Evolutionary conservation across 2,113 vertebrate species (phyloP), one percentile per base, ranked within the genome.

Genomic region (Otocyon megalotis): DNA sequence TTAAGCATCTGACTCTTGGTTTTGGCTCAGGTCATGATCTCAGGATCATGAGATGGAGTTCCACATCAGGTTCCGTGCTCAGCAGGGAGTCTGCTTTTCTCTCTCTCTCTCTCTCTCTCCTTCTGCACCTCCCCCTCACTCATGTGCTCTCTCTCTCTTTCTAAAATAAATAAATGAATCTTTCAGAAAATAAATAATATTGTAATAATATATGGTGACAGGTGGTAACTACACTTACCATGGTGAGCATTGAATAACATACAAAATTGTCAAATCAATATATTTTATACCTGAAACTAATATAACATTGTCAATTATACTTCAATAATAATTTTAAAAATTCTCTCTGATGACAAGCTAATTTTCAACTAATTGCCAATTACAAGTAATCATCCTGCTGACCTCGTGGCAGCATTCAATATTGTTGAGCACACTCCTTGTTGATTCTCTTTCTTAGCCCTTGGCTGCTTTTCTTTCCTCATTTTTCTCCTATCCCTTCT

Each of bases 381-480:
- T 85, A 43, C 60, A 95, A 74, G 22, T 62, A 88, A 65, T 72
- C 50, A 93, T 84, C 35, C 43, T 54, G n/a, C 74, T 93, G 65
- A 88, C 32, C 56, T 92, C 62, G 48, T 81, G 50, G 50, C 69
- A 85, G 5, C 35, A 54, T 82, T 88, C 48, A 82, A 2, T 76
- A 67, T 82, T 74, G 8, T 76, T 93, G 58, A 89, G 48, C 58
- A 82, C 24, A 67, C 28, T 93, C 53, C 3, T 76, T 58, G 56
- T 17, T 71, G 81, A 87, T 90, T 54, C 30, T 80, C 56, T 90
- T 88, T 88, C 43, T 56, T 95, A 87, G 60, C 62, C 30, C 71
- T 95, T 67, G 48, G 20, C n/a, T 35, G 19, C 19, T 91, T 50
- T 90, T 87, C 48, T 94, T 88, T 95, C 32, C 50, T 93, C 43